phyloP scores from a whole-genome alignment of 2,797 vertebrate species.

The Eulemur mongoz region DNA sequence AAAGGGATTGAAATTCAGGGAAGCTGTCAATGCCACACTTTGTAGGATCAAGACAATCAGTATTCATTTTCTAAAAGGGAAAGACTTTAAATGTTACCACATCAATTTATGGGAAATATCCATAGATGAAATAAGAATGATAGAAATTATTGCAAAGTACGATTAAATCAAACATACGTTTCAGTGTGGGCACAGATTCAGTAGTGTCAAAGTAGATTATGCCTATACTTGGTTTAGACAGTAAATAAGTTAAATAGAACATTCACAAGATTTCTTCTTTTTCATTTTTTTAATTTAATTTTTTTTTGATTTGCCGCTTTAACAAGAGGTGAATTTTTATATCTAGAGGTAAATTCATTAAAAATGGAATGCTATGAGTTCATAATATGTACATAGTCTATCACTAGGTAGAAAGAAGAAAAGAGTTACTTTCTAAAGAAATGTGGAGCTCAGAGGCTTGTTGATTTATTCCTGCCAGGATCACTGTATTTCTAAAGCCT shows the following conservation, averaged over 20 bases:
- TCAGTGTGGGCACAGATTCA: background rate
- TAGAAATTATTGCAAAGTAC: background rate
- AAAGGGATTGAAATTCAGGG: constrained; percentile 65
- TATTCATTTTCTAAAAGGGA: background rate
- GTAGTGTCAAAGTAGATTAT: background rate
- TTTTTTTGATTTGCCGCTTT: background rate
- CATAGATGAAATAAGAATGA: background rate
- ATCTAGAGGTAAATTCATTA: background rate
- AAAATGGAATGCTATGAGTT: background rate
- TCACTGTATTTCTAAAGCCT: background rate
- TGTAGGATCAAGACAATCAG: background rate
- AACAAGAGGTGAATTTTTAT: background rate
- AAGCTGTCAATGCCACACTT: background rate
- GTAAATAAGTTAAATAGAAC: background rate
- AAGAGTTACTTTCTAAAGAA: background rate
- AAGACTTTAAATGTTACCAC: constrained; percentile 18
- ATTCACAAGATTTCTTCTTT: background rate
- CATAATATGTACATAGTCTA: background rate
- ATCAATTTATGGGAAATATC: background rate
- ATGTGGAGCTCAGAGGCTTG: background rate
- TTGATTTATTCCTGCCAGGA: background rate
- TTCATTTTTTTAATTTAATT: background rate
- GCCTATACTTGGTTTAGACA: background rate
- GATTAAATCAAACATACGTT: background rate
- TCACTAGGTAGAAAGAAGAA: background rate